A percentile compares a stretch with the other conserved stretches of the same genome.
Conservation (phyloP, 2,113 vertebrate genomes). For the human (Homo sapiens) region GRCh38 chr2:171101501-171102000, state of each 20-base stretch:
- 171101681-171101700: not conserved
- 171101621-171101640: not conserved
- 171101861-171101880: not conserved
- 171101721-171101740: not conserved
- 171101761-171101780: not conserved
- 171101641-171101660: not conserved
- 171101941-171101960: not conserved
- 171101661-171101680: not conserved
- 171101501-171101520: not conserved
- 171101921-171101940: not conserved
- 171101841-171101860: not conserved
- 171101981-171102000: not conserved
- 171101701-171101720: not conserved
- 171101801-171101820: not conserved
- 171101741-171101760: not conserved
- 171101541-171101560: not conserved
- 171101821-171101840: not conserved
- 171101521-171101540: not conserved
- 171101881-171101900: not conserved
- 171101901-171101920: not conserved
- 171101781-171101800: not conserved
- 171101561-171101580: not conserved
- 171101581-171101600: not conserved
- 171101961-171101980: slow-evolving; percentile 9
- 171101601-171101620: not conserved